Conservation (phyloP, 1,140 invertebrate species). For the Tachypleus tridentatus region DNA sequence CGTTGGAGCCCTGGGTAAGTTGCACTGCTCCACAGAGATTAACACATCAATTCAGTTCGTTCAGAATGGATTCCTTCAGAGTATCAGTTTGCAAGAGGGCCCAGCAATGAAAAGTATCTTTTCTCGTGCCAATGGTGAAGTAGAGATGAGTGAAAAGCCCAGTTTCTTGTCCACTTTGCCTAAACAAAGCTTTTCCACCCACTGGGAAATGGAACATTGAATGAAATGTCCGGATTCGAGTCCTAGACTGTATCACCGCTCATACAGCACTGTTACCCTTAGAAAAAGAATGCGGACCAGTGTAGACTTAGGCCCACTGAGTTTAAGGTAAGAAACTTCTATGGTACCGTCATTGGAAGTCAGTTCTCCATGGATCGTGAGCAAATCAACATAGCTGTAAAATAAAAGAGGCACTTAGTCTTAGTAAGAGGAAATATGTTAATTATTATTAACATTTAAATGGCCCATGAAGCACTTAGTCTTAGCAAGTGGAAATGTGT, state of each 20-base stretch:
- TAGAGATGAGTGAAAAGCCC: constrained; percentile 18
- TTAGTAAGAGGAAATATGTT: no score
- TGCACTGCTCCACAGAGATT: constrained; percentile 6
- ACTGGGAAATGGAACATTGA: constrained; percentile 16
- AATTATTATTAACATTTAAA: no score
- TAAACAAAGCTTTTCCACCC: constrained; percentile 16
- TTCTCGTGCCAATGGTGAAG: constrained; percentile 17
- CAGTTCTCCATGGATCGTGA: no score
- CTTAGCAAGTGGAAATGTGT: no score
- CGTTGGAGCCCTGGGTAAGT: constrained; percentile 13
- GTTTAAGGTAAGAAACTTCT: no score
- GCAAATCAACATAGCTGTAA: no score
- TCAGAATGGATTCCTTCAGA: constrained; percentile 3
- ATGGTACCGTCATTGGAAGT: no score
- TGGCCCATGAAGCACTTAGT: no score
- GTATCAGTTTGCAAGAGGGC: constrained; percentile 12
- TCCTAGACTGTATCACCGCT: constrained; percentile 20
- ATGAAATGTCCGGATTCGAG: constrained; percentile 16
- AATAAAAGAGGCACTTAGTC: no score
- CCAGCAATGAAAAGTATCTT: constrained; percentile 19
- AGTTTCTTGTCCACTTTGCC: constrained; percentile 19
- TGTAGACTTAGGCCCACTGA: no score
- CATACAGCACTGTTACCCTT: no score
- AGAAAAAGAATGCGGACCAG: no score
- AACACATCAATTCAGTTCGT: constrained; percentile 16